phyloP scores from a whole-genome alignment of 2,888 invertebrate species.

The Rhingia rostrata region DNA sequence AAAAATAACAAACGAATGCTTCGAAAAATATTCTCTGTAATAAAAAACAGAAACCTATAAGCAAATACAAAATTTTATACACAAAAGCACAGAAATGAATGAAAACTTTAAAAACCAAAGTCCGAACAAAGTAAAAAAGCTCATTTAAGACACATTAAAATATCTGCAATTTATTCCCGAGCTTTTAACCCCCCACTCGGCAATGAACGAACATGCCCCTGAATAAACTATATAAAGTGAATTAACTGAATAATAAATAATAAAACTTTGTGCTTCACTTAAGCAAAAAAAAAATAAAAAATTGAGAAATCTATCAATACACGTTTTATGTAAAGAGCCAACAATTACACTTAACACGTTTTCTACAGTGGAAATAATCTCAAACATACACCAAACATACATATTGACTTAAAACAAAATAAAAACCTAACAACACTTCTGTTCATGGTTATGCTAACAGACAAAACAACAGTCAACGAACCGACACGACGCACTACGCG shows the following conservation, averaged over 20 bases:
- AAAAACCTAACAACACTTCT: conserved; percentile 1
- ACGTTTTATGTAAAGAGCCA: too few relatives aligned
- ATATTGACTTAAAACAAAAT: conserved; percentile 16
- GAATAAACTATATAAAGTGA: background rate
- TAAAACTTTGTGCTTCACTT: conserved; percentile 1
- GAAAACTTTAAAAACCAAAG: conserved; percentile 1
- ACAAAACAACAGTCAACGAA: conserved; percentile 26
- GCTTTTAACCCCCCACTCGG: conserved; percentile 16
- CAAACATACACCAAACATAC: background rate
- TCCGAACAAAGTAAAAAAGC: conserved; percentile 17
- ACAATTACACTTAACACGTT: too few relatives aligned
- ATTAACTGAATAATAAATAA: conserved; percentile 32
- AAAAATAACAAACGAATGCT: background rate
- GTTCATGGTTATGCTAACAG: background rate
- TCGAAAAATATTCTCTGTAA: background rate
- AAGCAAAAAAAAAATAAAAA: background rate
- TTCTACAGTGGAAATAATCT: too few relatives aligned
- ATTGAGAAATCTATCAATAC: too few relatives aligned
- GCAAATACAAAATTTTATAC: conserved; percentile 27
- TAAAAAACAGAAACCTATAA: background rate
- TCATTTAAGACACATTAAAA: conserved; percentile 20
- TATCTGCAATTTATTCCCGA: conserved; percentile 42
- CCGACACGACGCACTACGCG: background rate
- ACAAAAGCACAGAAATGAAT: conserved; percentile 35
- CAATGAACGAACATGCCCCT: background rate